phyloP scores from a whole-genome alignment of 2,113 vertebrate genomes.

The Archocentrus centrarchus region DNA sequence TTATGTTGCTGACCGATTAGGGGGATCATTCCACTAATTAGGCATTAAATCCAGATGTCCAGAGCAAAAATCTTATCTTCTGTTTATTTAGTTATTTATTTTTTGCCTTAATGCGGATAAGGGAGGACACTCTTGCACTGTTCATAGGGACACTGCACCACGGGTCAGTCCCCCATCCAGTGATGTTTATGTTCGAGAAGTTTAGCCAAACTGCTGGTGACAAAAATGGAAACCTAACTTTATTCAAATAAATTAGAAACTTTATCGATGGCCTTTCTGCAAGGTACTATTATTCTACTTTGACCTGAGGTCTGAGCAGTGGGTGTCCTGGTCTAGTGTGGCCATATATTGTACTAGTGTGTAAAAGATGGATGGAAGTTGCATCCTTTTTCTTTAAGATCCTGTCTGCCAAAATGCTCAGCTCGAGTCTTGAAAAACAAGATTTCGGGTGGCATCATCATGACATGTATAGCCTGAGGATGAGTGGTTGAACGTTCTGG shows the following conservation, averaged over 20 bases:
- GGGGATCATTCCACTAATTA: slow-evolving; percentile 17
- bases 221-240: neutral
- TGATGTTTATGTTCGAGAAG: neutral
- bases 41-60: slow-evolving; percentile 41
- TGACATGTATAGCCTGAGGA: neutral
- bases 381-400: too few relatives aligned
- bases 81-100: neutral
- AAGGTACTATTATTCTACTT: too few relatives aligned
- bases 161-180: neutral
- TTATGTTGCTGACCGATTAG: slow-evolving; percentile 10
- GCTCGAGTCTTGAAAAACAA: too few relatives aligned
- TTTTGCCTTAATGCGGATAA: rapidly evolving
- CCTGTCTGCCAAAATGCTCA: too few relatives aligned
- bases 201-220: neutral
- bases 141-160: neutral
- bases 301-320: too few relatives aligned
- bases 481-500: neutral
- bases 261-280: too few relatives aligned
- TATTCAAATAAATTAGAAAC: neutral
- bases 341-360: too few relatives aligned
- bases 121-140: neutral
- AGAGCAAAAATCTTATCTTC: neutral
- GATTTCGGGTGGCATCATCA: neutral
- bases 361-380: too few relatives aligned
- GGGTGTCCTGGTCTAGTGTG: too few relatives aligned